A percentile compares a stretch with the other conserved stretches of the same genome.
These are phyloP conservation scores for Drosophila pseudoananassae DNA, from an alignment of 1,140 invertebrate genomes.

Conservation along the genomic window DNA sequence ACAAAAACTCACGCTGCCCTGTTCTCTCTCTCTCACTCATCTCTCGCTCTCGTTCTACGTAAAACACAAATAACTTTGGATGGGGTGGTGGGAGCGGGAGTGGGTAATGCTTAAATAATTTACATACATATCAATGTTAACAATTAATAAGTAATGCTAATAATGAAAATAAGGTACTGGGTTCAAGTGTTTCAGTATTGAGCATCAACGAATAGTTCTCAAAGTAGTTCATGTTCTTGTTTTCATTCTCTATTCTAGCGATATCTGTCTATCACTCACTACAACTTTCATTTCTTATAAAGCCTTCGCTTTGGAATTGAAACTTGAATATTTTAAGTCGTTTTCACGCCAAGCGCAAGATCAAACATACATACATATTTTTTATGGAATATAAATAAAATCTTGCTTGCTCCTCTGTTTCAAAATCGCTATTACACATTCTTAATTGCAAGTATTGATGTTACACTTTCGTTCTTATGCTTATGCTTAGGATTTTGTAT, in stretches of 20 bases:
- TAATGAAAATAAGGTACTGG: slow-evolving; percentile 84
- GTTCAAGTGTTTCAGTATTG: slow-evolving; percentile 77
- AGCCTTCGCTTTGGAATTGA: slow-evolving; percentile 57
- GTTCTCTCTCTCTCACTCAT: slow-evolving; percentile 27
- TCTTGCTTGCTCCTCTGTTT: slow-evolving; percentile 49
- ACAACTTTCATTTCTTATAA: slow-evolving; percentile 41
- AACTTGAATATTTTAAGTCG: slow-evolving; percentile 56
- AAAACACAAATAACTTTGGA: slow-evolving; percentile 77
- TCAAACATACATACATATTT: slow-evolving; percentile 59
- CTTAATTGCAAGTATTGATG: slow-evolving; percentile 28
- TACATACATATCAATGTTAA: slow-evolving; percentile 80
- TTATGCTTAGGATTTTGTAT: slow-evolving; percentile 9
- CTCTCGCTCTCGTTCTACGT: slow-evolving; percentile 37
- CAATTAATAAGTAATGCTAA: slow-evolving; percentile 82
- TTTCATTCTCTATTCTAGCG: slow-evolving; percentile 37
- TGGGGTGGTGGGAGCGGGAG: slow-evolving; percentile 5
- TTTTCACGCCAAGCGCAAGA: slow-evolving; percentile 56
- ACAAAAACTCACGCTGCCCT: slow-evolving; percentile 58
- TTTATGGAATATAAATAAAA: slow-evolving; percentile 44
- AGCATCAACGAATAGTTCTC: slow-evolving; percentile 76
- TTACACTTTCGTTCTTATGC: slow-evolving; percentile 21
- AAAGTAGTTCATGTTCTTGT: slow-evolving; percentile 58
- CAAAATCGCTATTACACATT: slow-evolving; percentile 15
- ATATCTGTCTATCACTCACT: slow-evolving; percentile 18
- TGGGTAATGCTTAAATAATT: slow-evolving; percentile 75